Evolutionary conservation across 64 coral and sea anemone species (phyloP), one percentile per base, ranked within the genome.

Genomic region (Stichodactyla helianthus): DNA sequence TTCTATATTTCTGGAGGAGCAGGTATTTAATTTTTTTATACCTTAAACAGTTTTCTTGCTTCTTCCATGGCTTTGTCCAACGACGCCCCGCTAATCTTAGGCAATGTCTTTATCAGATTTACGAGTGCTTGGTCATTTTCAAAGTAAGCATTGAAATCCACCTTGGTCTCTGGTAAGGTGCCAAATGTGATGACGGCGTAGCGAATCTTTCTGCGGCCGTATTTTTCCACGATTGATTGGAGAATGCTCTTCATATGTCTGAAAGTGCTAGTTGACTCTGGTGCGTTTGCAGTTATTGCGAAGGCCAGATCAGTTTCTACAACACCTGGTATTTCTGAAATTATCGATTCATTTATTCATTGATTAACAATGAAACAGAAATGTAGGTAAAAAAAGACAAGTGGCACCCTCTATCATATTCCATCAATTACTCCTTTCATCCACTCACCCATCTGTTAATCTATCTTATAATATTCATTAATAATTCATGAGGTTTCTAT

Each of bases 281-380:
- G 53, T 25, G 93, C 91, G 59, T 87, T 84, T 19, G 84, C 79
- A 52, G 82, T 92, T 18, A 92, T 76, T 55, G 77, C 93, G 91
- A 95, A 95, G 50, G 85, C 93, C 78, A 95, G 83, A 52, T 95
- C 89, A 68, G 91, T 55, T 16, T 86, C 77, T 22, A 86, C 86
- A 77, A 95, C 68, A 5, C 85, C 10, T 92, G 61, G 89, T 25
- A 71, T 23, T 79, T 91, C 93, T 95, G 54, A 82, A 50, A 91
- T 54, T 1, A 77, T 23, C 14, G 25, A 9, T 19, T 15, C 2
- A 89, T 23, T 23, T 22, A 50, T 50, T 5, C 10, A 60, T 15
- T 17, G 5, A 60, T 44, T 44, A 44, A 44, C 35, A 44, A 44
- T 44, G 4, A 44, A 44, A 1, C 35, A 44, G 35, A 44, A 44